Percentiles rank a stretch among this genome's conserved stretches.
Conservation (phyloP, 2,888 invertebrate genomes). For the Agrotis exclamationis region DNA sequence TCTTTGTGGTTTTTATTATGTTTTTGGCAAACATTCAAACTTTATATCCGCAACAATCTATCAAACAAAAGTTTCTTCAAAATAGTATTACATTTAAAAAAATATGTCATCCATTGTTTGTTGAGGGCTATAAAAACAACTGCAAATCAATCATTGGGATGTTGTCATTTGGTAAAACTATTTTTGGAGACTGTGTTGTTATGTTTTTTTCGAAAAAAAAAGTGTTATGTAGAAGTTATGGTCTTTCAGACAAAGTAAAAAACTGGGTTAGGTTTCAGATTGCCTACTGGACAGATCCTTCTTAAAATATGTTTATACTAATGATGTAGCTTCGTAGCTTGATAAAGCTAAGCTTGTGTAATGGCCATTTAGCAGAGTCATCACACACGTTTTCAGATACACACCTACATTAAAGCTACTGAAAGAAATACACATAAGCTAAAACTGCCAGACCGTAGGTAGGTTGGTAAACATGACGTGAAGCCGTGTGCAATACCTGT, state of each 20-base stretch:
- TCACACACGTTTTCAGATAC: conserved; percentile 18
- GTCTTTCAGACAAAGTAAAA: neutral
- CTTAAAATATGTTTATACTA: neutral
- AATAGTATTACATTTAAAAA: conserved; percentile 18
- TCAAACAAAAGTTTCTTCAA: conserved; percentile 29
- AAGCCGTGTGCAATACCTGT: conserved; percentile 57
- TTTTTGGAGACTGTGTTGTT: neutral
- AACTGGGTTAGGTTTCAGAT: neutral
- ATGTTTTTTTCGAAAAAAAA: neutral
- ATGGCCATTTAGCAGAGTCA: conserved; percentile 22
- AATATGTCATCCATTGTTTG: conserved; percentile 31
- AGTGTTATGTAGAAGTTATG: no score
- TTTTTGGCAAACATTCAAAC: conserved; percentile 52
- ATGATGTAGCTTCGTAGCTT: conserved; percentile 14
- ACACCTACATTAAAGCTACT: conserved; percentile 2
- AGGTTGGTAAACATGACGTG: conserved; percentile 32
- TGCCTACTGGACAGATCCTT: neutral
- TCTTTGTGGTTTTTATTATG: conserved; percentile 23
- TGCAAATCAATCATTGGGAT: conserved; percentile 20
- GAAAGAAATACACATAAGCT: conserved; percentile 31
- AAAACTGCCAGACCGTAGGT: conserved; percentile 19
- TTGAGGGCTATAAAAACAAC: neutral
- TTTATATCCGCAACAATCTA: conserved; percentile 29
- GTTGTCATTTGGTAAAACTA: neutral
- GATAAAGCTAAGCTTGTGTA: conserved; percentile 14